Evolutionary conservation across 2,888 invertebrate genomes (phyloP).

Genomic region (Hypercompe scribonia): DNA sequence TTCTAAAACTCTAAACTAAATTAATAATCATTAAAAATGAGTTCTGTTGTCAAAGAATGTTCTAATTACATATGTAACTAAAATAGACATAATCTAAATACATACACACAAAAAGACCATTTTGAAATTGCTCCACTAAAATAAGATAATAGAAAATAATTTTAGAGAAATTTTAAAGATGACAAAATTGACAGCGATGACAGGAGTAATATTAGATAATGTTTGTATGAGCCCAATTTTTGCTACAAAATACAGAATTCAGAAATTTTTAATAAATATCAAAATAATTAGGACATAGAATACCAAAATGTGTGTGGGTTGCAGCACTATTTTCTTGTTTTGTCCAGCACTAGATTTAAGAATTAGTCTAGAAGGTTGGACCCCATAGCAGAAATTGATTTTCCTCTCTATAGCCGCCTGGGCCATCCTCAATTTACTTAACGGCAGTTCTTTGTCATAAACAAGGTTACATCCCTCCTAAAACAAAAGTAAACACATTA

Average conservation of each 20-base stretch:
- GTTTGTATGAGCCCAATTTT: neutral
- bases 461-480: conserved; percentile 62
- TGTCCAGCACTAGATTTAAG: conserved; percentile 32
- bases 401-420: conserved; percentile 75
- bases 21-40: no score
- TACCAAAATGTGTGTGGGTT: conserved; percentile 81
- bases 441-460: conserved; percentile 67
- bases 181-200: no score
- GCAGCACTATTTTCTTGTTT: conserved; percentile 57
- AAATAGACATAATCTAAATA: no score
- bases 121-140: no score
- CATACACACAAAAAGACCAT: no score
- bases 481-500: conserved; percentile 47
- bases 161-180: no score
- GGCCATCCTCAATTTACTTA: conserved; percentile 71
- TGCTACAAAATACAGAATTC: neutral
- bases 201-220: no score
- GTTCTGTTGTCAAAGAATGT: no score
- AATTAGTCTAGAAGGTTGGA: conserved; percentile 39
- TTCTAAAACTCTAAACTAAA: no score
- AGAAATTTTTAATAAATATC: neutral
- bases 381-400: conserved; percentile 70
- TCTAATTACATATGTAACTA: no score
- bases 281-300: conserved; percentile 34
- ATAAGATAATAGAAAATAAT: no score